Base-by-base conservation (phyloP, 2,113 vertebrate species). In the Xiphias gladius region DNA sequence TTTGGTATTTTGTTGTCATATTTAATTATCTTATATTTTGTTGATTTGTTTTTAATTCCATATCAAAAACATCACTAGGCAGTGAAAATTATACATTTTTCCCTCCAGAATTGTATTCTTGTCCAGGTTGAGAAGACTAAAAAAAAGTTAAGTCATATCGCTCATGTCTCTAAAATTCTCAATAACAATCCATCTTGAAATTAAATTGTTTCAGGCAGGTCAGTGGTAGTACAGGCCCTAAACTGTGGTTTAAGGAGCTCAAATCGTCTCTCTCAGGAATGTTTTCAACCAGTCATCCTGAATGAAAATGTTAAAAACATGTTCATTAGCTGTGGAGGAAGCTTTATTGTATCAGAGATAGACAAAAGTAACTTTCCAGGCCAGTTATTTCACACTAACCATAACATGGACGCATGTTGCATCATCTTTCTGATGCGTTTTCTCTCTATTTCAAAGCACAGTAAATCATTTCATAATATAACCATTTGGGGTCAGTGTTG, bases 401-500 rank as follows among this genome's bases (percentile, higher is more conserved):
- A 70, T 57, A 74, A 76, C 73, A 71, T 70, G 63, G 48, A 74
- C 82, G 76, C 59, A 41, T 76, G 88, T 92, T 91, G 87, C 89
- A 83, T 91, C 92, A 91, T 89, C 70, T 66, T 69, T 65, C 73
- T 84, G 58, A 82, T 76, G 86, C 80, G 12, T 76, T 85, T 83
- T 73, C 73, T 85, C 59, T 54, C 22, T 54, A 37, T 80, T 84
- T 73, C 78, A 83, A 65, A 76, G 58, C 71, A 16, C 59, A 12
- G 70, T 37, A 50, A 65, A 79, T 73, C 76, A 81, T 74, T 93
- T 92, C 92, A 69, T 70, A 74, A 72, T 66, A 4, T 81, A 57
- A 71, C 94, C 95, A 92, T 92, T 70, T 82, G 95, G 90, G 90
- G 95, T 93, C 95, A 95, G 86, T 95, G 84, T 95, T 93, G 93